phyloP scores from a whole-genome alignment of 1,140 invertebrate species.

The Himalopsyche phryganea region DNA sequence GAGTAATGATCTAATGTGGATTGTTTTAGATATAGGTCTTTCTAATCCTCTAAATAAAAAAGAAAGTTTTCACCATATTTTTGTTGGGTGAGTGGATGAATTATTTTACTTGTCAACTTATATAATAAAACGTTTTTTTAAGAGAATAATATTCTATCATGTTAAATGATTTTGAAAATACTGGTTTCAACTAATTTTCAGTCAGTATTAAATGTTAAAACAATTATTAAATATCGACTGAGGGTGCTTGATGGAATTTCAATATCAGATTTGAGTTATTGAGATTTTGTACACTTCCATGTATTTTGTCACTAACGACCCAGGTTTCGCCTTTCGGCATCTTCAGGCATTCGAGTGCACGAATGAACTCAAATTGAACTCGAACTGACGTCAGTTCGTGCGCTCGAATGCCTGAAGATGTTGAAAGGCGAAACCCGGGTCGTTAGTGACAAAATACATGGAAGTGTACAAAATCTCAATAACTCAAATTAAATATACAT shows the following conservation, averaged over 20 bases:
- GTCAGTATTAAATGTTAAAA: neutral
- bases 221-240: neutral
- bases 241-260: too few relatives aligned
- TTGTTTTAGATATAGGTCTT: slow-evolving; percentile 9
- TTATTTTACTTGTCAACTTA: neutral
- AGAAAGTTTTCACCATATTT: slow-evolving; percentile 7
- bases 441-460: too few relatives aligned
- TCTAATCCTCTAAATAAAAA: slow-evolving; percentile 4
- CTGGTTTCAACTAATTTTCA: neutral
- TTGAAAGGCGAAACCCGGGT: too few relatives aligned
- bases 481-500: neutral
- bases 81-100: slow-evolving; percentile 4
- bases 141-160: neutral
- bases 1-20: slow-evolving; percentile 4
- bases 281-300: too few relatives aligned
- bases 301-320: too few relatives aligned
- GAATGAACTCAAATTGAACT: too few relatives aligned
- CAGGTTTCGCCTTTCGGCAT: too few relatives aligned
- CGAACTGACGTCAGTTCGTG: too few relatives aligned
- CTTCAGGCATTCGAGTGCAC: too few relatives aligned
- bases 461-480: too few relatives aligned
- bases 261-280: too few relatives aligned
- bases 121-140: neutral
- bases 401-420: too few relatives aligned
- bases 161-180: neutral